Base-by-base conservation (phyloP, 2,888 invertebrate species). In the Drosophila vallismaia region DNA sequence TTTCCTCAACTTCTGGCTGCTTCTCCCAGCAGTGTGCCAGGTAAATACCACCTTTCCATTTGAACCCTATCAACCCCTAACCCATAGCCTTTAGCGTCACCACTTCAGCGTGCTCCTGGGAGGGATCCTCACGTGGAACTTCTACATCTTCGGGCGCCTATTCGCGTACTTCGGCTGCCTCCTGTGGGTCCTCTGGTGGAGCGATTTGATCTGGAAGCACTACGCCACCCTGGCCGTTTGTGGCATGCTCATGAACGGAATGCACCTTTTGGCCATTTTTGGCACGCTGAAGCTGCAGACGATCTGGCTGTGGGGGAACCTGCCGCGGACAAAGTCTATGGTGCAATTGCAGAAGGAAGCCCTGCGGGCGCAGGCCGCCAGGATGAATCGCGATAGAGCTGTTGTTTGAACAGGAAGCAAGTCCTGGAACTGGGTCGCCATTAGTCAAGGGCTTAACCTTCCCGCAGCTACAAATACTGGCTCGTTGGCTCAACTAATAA, bases 401-500 rank as follows among this genome's bases (percentile, higher is more conserved):
- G 10, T 29, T n/a, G 36, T n/a, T 8, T 31, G 24, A 24, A 26
- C 7, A 2, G 12, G 10, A 28, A 7, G 14, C 46, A 42, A 36
- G 24, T 40, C 36, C 8, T 24, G 51, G 38, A 46, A 62, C 51
- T 64, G 64, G 64, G 51, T 52, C 60, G 42, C 57, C 70, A 70
- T 70, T 69, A 50, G 59, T 70, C 55, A 69, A 45, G 55, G 54
- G 57, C 67, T 70, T 68, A 62, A 46, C 46, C 57, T 57, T 70
- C 62, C 54, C 36, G 31, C 68, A 62, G 58, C 58, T 60, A 74
- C 67, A 83, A 78, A 79, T 71, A 63, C 69, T 72, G 70, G 75
- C 66, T 74, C 67, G 62, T 50, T 56, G 70, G 73, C 68, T 73
- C 76, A 84, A 80, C 80, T 83, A 86, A 84, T 84, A 84, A 86